These are phyloP conservation scores for Euplexia lucipara DNA, from an alignment of 2,888 invertebrate species.

Conservation along the genomic window DNA sequence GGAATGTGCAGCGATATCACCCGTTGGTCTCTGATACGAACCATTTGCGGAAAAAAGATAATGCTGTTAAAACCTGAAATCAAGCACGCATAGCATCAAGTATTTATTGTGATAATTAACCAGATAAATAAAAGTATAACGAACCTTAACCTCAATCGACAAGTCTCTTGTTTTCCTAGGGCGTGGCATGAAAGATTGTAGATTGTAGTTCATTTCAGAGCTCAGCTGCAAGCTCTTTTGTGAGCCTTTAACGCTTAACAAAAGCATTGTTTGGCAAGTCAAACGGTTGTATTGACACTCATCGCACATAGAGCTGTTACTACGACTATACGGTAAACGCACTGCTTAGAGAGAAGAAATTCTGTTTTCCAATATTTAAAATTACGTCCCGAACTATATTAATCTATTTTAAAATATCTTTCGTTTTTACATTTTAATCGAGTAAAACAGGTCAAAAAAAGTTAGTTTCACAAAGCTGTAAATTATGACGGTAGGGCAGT, in stretches of 20 bases:
- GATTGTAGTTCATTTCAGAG: neutral
- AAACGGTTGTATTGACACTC: neutral
- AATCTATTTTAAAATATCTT: too few species aligned
- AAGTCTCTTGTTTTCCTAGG: neutral
- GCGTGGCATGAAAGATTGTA: slow-evolving; percentile 1
- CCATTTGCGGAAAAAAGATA: neutral
- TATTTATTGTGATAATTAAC: too few species aligned
- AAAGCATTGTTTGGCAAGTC: neutral
- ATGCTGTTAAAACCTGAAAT: neutral
- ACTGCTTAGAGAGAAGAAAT: too few species aligned
- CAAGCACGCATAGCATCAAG: neutral
- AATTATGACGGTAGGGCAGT: too few species aligned
- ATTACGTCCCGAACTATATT: too few species aligned
- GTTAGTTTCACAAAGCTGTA: too few species aligned
- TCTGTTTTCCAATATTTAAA: too few species aligned
- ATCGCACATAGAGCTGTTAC: too few species aligned
- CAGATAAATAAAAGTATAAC: neutral
- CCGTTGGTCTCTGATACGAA: neutral
- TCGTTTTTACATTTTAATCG: too few species aligned
- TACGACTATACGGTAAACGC: too few species aligned
- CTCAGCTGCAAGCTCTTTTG: neutral
- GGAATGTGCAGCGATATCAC: slow-evolving; percentile 5
- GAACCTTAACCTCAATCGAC: slow-evolving; percentile 3
- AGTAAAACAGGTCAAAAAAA: too few species aligned
- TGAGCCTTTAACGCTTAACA: neutral